These are phyloP conservation scores for Anniella stebbinsi DNA, from an alignment of 2,797 vertebrate genomes.

Conservation along the genomic window DNA sequence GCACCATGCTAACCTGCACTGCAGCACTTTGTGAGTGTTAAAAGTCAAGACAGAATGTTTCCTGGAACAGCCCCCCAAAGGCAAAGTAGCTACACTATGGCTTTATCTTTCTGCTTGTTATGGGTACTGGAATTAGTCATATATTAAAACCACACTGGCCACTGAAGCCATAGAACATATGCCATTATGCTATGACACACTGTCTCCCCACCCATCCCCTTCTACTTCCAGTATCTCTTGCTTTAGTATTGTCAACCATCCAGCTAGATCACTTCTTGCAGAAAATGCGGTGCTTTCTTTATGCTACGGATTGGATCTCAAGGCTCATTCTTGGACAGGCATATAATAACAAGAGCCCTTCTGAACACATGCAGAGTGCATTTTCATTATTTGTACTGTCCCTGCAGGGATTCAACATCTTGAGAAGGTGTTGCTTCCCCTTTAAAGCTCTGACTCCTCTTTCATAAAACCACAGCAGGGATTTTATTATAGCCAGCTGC, in stretches of 20 bases:
- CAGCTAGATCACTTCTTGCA: background rate
- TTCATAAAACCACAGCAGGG: background rate
- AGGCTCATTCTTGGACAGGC: background rate
- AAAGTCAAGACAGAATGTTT: constrained; percentile 8
- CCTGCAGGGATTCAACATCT: constrained; percentile 14
- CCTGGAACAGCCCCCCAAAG: constrained; percentile 12
- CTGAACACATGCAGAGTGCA: background rate
- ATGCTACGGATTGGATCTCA: background rate
- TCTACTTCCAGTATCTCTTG: constrained; percentile 7
- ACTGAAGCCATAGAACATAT: constrained; percentile 3
- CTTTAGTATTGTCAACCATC: constrained; percentile 11
- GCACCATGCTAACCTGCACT: background rate
- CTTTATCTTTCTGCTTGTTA: constrained; percentile 6
- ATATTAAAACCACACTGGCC: constrained; percentile 16
- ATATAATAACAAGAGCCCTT: background rate
- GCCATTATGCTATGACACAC: background rate
- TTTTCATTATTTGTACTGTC: background rate
- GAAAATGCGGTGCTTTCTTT: background rate
- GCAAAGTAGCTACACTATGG: constrained; percentile 25
- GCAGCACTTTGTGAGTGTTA: background rate
- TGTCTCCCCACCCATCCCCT: background rate
- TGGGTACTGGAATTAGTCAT: constrained; percentile 9
- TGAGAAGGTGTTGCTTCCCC: background rate
- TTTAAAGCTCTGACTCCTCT: background rate
- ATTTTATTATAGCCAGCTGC: background rate